phyloP scores from a whole-genome alignment of 2,797 vertebrate species.

The Hypotaenidia philippensis region DNA sequence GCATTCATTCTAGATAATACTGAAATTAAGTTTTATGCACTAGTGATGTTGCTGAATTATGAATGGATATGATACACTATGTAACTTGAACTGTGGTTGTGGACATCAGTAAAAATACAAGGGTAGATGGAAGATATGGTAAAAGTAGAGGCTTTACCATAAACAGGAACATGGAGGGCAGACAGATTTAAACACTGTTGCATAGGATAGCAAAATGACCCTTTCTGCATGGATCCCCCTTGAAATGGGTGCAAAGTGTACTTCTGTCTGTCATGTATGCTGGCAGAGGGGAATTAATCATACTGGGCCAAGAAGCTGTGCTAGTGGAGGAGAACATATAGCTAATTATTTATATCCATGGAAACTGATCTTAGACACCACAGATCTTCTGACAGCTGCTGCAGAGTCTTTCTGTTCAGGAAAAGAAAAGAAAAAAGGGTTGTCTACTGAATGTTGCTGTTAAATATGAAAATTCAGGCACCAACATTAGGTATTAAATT shows the following conservation, averaged over 20 bases:
- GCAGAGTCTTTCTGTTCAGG: not conserved
- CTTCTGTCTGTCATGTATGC: not conserved
- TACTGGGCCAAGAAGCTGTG: not conserved
- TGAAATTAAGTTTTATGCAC: conserved; percentile 11
- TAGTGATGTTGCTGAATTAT: conserved; percentile 1
- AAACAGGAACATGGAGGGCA: not conserved
- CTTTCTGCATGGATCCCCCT: not conserved
- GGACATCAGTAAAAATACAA: not conserved
- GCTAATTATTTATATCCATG: conserved; percentile 19
- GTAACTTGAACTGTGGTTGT: not conserved
- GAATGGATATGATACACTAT: not conserved
- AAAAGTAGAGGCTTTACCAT: not conserved
- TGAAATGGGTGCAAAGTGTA: not conserved
- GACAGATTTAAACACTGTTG: not conserved
- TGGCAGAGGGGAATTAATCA: not conserved
- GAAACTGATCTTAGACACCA: conserved; percentile 3
- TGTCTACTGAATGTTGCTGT: not conserved
- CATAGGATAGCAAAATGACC: not conserved
- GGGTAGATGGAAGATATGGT: not conserved
- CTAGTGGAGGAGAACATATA: not conserved
- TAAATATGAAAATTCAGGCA: not conserved
- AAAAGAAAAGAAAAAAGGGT: not conserved
- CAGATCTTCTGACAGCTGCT: not conserved
- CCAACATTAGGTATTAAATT: not conserved
- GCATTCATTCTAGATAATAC: not conserved